Conservation (phyloP, 2,888 invertebrate genomes). For the Camptogramma bilineatum region DNA sequence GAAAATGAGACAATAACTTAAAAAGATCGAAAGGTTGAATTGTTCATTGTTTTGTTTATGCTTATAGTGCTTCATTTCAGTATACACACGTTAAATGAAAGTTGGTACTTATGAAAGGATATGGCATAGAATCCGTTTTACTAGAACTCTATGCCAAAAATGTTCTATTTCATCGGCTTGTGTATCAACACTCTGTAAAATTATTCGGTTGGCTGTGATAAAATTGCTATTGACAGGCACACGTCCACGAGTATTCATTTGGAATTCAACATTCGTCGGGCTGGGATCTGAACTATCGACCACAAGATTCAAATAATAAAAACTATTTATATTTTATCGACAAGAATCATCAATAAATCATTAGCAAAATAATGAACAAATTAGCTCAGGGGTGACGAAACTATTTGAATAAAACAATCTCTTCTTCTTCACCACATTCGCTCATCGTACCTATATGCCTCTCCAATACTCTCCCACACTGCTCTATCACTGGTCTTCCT, state of each 20-base stretch:
- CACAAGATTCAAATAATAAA: neutral
- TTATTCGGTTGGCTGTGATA: slow-evolving; percentile 11
- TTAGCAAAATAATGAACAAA: too few species aligned
- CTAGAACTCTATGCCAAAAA: slow-evolving; percentile 15
- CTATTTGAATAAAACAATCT: too few species aligned
- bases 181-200: slow-evolving; percentile 12
- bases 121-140: too few species aligned
- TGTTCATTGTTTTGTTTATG: neutral
- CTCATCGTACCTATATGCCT: too few species aligned
- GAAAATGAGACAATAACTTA: neutral
- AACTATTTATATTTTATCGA: too few species aligned
- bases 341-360: too few species aligned
- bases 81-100: neutral
- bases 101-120: neutral
- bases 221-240: slow-evolving; percentile 20
- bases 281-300: neutral
- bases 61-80: too few species aligned
- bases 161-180: slow-evolving; percentile 19
- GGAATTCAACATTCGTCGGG: too few species aligned
- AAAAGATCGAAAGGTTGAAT: neutral
- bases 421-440: too few species aligned
- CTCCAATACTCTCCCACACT: too few species aligned
- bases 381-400: too few species aligned
- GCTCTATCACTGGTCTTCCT: too few species aligned
- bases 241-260: neutral